A percentile compares a stretch with the other conserved stretches of the same genome.
phyloP scores from a whole-genome alignment of 2,888 invertebrate species.

The Macropis europaea region DNA sequence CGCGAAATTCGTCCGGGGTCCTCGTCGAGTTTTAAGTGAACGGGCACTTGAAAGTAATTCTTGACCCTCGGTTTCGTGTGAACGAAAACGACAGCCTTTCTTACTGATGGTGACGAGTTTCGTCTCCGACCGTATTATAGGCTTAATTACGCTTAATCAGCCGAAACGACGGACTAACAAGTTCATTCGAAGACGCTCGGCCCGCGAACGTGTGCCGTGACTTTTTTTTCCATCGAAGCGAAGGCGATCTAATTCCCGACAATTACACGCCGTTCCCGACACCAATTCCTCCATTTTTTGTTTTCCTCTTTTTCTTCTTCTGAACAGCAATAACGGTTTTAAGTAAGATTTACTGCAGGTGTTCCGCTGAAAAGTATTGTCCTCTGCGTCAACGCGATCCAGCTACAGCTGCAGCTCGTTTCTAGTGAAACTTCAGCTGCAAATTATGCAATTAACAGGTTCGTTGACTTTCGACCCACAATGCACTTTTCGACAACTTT shows the following conservation, averaged over 20 bases:
- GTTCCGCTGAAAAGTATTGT: slow-evolving; percentile 28
- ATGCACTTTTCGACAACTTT: too few relatives aligned
- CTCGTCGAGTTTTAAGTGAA: slow-evolving; percentile 4
- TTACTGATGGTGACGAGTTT: slow-evolving; percentile 26
- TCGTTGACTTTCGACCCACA: too few relatives aligned
- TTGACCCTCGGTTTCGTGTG: slow-evolving; percentile 13
- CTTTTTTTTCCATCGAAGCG: slow-evolving; percentile 21
- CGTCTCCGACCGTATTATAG: slow-evolving; percentile 41
- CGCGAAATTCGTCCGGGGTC: slow-evolving; percentile 6
- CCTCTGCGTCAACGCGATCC: neutral
- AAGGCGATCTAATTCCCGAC: slow-evolving; percentile 54
- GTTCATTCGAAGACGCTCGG: slow-evolving; percentile 52
- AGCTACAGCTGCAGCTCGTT: neutral
- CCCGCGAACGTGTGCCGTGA: slow-evolving; percentile 16
- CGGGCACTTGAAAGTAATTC: slow-evolving; percentile 43
- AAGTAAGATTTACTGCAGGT: slow-evolving; percentile 53
- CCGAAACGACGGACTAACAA: slow-evolving; percentile 58
- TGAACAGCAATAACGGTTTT: slow-evolving; percentile 32
- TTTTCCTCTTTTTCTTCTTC: neutral
- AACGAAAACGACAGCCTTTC: slow-evolving; percentile 25
- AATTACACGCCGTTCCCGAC: slow-evolving; percentile 44
- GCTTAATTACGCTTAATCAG: slow-evolving; percentile 64
- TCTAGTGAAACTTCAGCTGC: neutral
- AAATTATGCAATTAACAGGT: too few relatives aligned
- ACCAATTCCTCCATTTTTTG: slow-evolving; percentile 2